A percentile compares a stretch with the other conserved stretches of the same genome.
Evolutionary conservation across 2,888 invertebrate species (phyloP).

Genomic region (Augochlorella aurata): DNA sequence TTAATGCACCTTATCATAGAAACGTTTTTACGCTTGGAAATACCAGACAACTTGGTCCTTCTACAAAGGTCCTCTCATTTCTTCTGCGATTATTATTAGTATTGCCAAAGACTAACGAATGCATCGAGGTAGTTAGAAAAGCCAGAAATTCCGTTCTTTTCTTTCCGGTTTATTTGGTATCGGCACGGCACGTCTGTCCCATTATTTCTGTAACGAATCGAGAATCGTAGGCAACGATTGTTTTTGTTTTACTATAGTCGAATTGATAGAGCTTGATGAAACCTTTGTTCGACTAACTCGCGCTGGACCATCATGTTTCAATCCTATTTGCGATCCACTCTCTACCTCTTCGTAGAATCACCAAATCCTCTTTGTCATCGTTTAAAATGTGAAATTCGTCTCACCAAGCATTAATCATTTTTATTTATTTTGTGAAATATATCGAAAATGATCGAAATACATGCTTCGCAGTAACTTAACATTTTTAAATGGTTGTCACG

Average conservation of each 20-base stretch:
- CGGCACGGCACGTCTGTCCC: neutral
- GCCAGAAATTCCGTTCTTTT: conserved; percentile 18
- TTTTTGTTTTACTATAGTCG: neutral
- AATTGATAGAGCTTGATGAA: conserved; percentile 24
- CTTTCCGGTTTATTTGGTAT: conserved; percentile 21
- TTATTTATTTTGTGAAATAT: neutral
- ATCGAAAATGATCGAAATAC: conserved; percentile 23
- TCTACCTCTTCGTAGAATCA: neutral
- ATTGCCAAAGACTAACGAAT: conserved; percentile 19
- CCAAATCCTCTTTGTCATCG: neutral
- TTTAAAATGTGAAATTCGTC: neutral
- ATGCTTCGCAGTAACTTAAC: conserved; percentile 1
- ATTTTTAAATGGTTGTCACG: conserved; percentile 2
- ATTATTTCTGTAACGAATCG: conserved; percentile 7
- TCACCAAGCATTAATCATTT: neutral
- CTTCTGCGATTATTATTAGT: too few relatives aligned
- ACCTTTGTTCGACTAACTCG: neutral
- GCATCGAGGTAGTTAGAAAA: conserved; percentile 47
- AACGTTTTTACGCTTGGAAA: conserved; percentile 20
- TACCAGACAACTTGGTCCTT: conserved; percentile 21
- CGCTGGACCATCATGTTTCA: neutral
- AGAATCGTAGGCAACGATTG: neutral
- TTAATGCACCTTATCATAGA: conserved; percentile 5
- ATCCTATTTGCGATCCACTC: neutral
- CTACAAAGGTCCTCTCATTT: conserved; percentile 3